Percentiles rank a stretch among this genome's conserved stretches.
These are phyloP conservation scores for Bombus soroeensis DNA, from an alignment of 1,140 invertebrate genomes.

Conservation along the genomic window DNA sequence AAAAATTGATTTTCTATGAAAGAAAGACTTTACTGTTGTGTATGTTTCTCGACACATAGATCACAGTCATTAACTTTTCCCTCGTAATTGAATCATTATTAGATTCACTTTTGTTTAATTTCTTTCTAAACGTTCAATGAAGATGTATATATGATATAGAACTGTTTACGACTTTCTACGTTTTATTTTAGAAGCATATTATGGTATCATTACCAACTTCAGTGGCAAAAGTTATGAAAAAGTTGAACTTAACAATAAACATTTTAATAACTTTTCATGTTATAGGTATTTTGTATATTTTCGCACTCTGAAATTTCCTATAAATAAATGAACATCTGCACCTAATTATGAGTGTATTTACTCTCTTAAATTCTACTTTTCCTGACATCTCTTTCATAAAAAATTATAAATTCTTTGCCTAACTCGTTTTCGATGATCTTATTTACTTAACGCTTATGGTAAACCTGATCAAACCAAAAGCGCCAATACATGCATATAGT, in stretches of 20 bases:
- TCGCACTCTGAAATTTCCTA: not conserved
- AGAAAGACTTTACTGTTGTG: too few relatives aligned
- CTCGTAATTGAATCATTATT: too few relatives aligned
- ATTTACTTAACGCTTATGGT: not conserved
- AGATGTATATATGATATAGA: not conserved
- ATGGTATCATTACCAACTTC: not conserved
- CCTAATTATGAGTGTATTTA: not conserved
- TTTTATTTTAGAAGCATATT: not conserved
- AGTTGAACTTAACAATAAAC: not conserved
- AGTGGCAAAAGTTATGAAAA: not conserved
- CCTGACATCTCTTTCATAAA: not conserved
- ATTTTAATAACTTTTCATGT: not conserved
- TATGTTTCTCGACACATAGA: not conserved
- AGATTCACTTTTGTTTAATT: too few relatives aligned
- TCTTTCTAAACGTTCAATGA: not conserved
- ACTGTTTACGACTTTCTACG: not conserved
- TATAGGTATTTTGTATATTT: not conserved
- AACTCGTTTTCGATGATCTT: not conserved
- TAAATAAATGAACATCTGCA: not conserved
- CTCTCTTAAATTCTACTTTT: not conserved
- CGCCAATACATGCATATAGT: not conserved
- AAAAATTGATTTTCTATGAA: not conserved
- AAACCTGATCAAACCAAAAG: not conserved
- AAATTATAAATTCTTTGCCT: not conserved
- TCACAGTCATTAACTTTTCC: not conserved